A percentile compares a stretch with the other conserved stretches of the same genome.
Evolutionary conservation across 2,797 vertebrate species (phyloP).

Genomic region (Podarcis siculus): DNA sequence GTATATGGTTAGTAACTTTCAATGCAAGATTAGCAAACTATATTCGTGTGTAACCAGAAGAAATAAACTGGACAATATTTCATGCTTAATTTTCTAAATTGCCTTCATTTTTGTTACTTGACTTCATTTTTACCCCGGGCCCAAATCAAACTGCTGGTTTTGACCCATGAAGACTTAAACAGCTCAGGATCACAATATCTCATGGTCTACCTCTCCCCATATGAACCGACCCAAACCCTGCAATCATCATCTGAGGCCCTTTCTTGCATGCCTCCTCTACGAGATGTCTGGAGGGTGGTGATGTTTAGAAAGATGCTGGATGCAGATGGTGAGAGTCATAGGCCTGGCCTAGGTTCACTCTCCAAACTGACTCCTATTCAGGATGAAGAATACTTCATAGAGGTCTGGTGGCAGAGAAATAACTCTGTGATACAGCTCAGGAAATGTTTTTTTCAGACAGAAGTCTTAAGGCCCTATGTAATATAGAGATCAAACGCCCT

Average conservation of each 20-base stretch:
- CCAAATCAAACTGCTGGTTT: too few species aligned
- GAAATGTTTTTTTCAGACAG: background rate
- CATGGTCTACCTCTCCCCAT: too few species aligned
- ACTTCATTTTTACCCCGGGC: too few species aligned
- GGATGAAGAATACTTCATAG: background rate
- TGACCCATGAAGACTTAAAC: too few species aligned
- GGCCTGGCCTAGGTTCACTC: background rate
- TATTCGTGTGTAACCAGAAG: background rate
- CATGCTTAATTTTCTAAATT: background rate
- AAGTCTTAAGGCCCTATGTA: background rate
- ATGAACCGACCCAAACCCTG: too few species aligned
- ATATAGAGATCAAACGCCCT: background rate
- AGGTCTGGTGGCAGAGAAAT: background rate
- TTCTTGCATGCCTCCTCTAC: too few species aligned
- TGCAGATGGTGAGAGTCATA: background rate
- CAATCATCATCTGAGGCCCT: too few species aligned
- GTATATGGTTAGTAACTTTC: background rate
- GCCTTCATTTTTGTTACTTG: background rate
- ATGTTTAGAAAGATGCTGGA: background rate
- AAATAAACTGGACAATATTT: background rate
- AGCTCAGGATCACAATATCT: too few species aligned
- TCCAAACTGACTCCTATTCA: background rate
- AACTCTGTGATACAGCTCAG: background rate
- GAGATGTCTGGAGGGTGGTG: background rate
- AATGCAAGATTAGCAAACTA: background rate